Evolutionary conservation across 1,140 invertebrate species (phyloP).

Genomic region (Melitaea cinxia): DNA sequence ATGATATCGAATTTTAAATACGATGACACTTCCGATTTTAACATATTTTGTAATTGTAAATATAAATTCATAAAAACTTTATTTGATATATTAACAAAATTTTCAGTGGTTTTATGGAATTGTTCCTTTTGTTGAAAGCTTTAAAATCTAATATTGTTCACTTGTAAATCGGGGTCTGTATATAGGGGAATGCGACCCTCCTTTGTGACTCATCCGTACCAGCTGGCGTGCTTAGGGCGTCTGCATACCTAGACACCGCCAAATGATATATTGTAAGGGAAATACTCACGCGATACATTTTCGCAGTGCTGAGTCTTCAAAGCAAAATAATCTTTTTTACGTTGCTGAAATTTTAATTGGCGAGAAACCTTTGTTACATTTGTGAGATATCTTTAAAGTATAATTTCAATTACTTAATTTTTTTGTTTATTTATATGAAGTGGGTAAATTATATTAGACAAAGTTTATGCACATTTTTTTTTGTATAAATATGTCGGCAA

Average conservation of each 20-base stretch:
- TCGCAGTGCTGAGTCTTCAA: constrained; percentile 28
- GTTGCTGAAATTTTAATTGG: constrained; percentile 6
- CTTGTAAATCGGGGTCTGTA: constrained; percentile 13
- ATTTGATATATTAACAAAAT: constrained; percentile 29
- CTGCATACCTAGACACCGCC: constrained; percentile 36
- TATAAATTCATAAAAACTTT: constrained; percentile 23
- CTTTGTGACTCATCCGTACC: constrained; percentile 40
- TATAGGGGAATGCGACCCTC: constrained; percentile 34
- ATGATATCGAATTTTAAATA: too few relatives aligned
- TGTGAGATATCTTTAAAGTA: too few relatives aligned
- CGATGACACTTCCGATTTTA: constrained; percentile 10
- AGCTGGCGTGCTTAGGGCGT: constrained; percentile 41
- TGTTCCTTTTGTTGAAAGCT: constrained; percentile 1
- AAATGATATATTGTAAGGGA: constrained; percentile 38
- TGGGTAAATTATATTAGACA: too few relatives aligned
- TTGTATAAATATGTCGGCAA: too few relatives aligned
- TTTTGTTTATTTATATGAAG: too few relatives aligned
- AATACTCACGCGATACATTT: constrained; percentile 36
- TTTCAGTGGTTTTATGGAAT: constrained; percentile 2
- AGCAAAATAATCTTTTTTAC: neutral
- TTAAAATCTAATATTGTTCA: constrained; percentile 30
- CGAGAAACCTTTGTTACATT: too few relatives aligned
- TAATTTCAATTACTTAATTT: too few relatives aligned
- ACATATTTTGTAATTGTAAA: constrained; percentile 14
- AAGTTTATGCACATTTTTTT: too few relatives aligned